Base-by-base conservation (phyloP, 2,888 invertebrate genomes). In the Tipula vernalis region DNA sequence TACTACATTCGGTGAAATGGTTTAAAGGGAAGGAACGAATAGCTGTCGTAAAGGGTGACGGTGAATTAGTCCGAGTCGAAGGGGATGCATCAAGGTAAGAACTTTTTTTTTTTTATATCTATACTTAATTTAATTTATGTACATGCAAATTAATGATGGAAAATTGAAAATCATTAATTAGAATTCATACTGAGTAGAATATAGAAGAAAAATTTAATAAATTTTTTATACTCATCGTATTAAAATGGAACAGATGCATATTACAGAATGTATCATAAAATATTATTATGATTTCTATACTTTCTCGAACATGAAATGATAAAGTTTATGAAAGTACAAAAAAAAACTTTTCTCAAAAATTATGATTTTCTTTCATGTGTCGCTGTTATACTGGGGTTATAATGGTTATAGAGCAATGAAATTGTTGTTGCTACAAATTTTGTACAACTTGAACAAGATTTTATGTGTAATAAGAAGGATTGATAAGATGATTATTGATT, bases 1-100 rank as follows among this genome's bases (percentile, higher is more conserved):
- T 94, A 88, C 92, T 96, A 88, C 96, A 96, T 92, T 95, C 95
- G 90, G 94, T 96, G 90, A 96, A 96, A 91, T 96, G 96, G 96
- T 95, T 95, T 91, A 94, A 95, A 88, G 95, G 95, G 87, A 90
- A 90, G 87, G 90, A 90, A 88, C 90, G 92, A 87, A 91, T 92
- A 86, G 92, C 91, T n/a, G 91, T 91, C n/a, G 90, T 91, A 89
- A 90, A 91, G 86, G 89, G 91, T 86, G 91, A 91, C 87, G 91
- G 91, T 51, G 90, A 91, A 89, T 90, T 91, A 88, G 90, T 91
- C 42, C 91, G 90, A 88, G 91, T 91, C 87, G 90, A 90, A 86
- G 89, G 90, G 87, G 90, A 90, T 87, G 91, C 90, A 88, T 90
- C 90, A 88, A 90, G 91, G 91, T 91, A 87, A 84, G 87, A 85